Base-by-base conservation (phyloP, 2,797 vertebrate genomes). In the Syngnathus acus region DNA sequence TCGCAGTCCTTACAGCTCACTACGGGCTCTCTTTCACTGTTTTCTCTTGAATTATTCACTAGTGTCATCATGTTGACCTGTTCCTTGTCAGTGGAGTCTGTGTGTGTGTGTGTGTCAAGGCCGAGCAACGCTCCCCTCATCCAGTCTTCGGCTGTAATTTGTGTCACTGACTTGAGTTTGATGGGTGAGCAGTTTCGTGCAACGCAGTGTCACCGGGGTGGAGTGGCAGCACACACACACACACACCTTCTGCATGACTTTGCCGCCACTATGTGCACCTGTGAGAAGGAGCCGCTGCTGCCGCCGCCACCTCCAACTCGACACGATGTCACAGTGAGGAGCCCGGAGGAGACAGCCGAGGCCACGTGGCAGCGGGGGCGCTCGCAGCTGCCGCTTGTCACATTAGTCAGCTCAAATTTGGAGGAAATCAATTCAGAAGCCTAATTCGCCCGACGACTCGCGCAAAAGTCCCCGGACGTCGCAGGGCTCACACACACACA, bases 321-420 rank as follows among this genome's bases (percentile, higher is more conserved):
- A 23, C 86, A 61, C 78, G 13, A 84, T 90, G 90, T 91, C 90
- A 91, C 78, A 84, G 82, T 90, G 90, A 93, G 85, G 87, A 91
- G 89, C 89, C 90, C 88, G 86, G 88, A 91, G 88, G 90, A 91
- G 90, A 93, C 90, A 91, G 90, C 86, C 81, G 77, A 68, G 84
- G 83, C 84, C 79, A 75, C 75, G 64, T 57, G 74, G 60, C 59
- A 40, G 39, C 73, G 84, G 85, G 82, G 81, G 82, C 82, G 85
- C 88, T 90, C 88, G 87, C 91, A 91, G 89, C 89, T 90, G 90
- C 87, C 86, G 90, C 90, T 90, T 93, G 90, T 92, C 90, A 90
- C 89, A 90, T 91, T 91, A 92, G 90, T 91, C 88, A 86, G 86
- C 89, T 90, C 84, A 86, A 84, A 90, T 91, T 91, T 91, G 86